Evolutionary conservation across 2,888 invertebrate species (phyloP).

Genomic region (Euspilapteryx auroguttella): DNA sequence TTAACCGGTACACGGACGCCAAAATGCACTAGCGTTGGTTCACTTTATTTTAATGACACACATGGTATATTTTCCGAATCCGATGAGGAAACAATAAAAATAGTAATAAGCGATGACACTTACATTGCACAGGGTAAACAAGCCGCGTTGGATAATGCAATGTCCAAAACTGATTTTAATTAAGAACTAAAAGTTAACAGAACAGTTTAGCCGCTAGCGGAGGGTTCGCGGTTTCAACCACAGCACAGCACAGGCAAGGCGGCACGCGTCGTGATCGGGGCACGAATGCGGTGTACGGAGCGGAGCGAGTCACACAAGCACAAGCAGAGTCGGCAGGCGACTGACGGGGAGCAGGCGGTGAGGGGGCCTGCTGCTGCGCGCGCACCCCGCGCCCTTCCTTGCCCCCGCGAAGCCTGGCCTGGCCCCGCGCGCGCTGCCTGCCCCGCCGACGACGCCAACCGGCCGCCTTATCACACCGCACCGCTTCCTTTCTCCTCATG

Average conservation of each 20-base stretch:
- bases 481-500: slow-evolving; percentile 58
- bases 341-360: slow-evolving; percentile 50
- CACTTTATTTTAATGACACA: slow-evolving; percentile 50
- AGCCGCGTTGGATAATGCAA: slow-evolving; percentile 59
- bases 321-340: slow-evolving; percentile 64
- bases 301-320: slow-evolving; percentile 61
- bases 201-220: slow-evolving; percentile 59
- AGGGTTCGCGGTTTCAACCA: slow-evolving; percentile 66
- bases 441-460: slow-evolving; percentile 29
- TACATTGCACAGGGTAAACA: slow-evolving; percentile 58
- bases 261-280: slow-evolving; percentile 58
- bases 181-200: slow-evolving; percentile 53
- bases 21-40: slow-evolving; percentile 33
- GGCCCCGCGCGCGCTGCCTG: slow-evolving; percentile 11
- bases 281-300: slow-evolving; percentile 60
- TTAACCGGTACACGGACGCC: slow-evolving; percentile 18
- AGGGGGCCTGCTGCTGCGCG: slow-evolving; percentile 48
- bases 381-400: slow-evolving; percentile 33
- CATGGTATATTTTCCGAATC: slow-evolving; percentile 52
- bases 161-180: too few species aligned
- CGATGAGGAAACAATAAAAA: slow-evolving; percentile 24
- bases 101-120: slow-evolving; percentile 53
- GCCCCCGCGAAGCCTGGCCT: slow-evolving; percentile 12
- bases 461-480: slow-evolving; percentile 53
- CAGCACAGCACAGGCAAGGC: too few species aligned